phyloP scores from a whole-genome alignment of 1,140 invertebrate genomes.

The Sminthurides bifidus region DNA sequence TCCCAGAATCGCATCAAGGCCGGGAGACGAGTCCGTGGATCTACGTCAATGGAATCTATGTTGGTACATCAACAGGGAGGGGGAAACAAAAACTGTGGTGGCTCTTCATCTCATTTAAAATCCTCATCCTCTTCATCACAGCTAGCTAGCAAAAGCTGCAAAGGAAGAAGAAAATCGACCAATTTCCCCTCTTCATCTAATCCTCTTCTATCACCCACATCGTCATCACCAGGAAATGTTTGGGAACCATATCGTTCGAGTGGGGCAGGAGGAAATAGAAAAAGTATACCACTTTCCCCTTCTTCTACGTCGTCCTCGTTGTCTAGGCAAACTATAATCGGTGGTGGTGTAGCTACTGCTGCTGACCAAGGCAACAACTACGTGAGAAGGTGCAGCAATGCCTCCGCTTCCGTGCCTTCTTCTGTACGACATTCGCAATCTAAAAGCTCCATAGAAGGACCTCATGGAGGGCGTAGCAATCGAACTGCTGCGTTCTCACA shows the following conservation, averaged over 20 bases:
- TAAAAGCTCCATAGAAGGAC: too few relatives aligned
- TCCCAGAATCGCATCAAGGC: conserved; percentile 70
- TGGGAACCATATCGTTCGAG: background rate
- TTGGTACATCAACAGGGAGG: background rate
- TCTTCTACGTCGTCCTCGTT: conserved; percentile 6
- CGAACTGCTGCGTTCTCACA: too few relatives aligned
- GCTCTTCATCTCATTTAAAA: background rate
- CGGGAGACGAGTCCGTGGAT: conserved; percentile 41
- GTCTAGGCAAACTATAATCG: background rate
- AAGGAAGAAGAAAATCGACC: too few relatives aligned
- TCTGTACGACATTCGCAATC: too few relatives aligned
- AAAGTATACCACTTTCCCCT: conserved; percentile 1
- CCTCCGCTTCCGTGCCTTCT: too few relatives aligned
- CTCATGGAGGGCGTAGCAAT: too few relatives aligned
- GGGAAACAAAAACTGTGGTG: background rate
- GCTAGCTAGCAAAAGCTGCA: too few relatives aligned
- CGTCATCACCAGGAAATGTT: background rate
- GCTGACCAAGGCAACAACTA: too few relatives aligned
- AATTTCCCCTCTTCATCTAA: background rate
- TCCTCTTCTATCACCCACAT: background rate
- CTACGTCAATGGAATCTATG: background rate
- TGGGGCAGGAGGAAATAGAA: background rate
- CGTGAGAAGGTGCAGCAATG: too few relatives aligned
- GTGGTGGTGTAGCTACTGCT: background rate
- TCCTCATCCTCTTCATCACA: conserved; percentile 8